Evolutionary conservation across 1,140 invertebrate genomes (phyloP).

Genomic region (Drosophila seguyi): DNA sequence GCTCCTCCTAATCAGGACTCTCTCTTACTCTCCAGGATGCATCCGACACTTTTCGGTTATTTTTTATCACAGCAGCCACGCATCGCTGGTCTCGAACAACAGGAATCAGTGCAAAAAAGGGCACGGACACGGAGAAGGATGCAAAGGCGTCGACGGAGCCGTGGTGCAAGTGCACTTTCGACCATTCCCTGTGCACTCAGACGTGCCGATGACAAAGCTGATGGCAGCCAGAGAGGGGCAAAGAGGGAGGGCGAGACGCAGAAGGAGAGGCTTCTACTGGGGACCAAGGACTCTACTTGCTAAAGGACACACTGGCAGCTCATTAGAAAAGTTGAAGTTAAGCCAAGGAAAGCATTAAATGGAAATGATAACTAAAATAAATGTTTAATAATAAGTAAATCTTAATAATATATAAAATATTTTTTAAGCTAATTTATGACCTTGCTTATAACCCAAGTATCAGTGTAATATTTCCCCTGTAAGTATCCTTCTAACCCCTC

Average conservation of each 20-base stretch:
- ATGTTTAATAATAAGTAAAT: no score
- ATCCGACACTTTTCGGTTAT: constrained; percentile 63
- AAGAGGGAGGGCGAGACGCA: not conserved
- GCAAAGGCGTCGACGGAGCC: constrained; percentile 12
- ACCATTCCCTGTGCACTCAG: constrained; percentile 57
- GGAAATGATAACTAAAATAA: not conserved
- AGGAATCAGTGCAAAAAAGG: constrained; percentile 65
- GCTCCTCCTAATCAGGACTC: constrained; percentile 22
- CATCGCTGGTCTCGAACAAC: constrained; percentile 78
- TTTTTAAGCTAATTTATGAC: not conserved
- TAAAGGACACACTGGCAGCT: constrained; percentile 16
- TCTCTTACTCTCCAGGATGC: constrained; percentile 1
- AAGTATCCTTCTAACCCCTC: not conserved
- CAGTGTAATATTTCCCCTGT: not conserved
- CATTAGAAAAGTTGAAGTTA: constrained; percentile 20
- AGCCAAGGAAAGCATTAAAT: not conserved
- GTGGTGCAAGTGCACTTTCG: constrained; percentile 24
- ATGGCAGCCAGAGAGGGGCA: not conserved
- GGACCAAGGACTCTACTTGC: not conserved
- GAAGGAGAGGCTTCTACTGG: not conserved
- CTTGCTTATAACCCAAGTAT: no score
- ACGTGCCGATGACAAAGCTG: constrained; percentile 53
- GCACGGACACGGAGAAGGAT: constrained; percentile 2
- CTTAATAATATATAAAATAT: not conserved
- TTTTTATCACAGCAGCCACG: constrained; percentile 77